phyloP scores from a whole-genome alignment of 1,140 invertebrate species.

The Drosophila saltans region DNA sequence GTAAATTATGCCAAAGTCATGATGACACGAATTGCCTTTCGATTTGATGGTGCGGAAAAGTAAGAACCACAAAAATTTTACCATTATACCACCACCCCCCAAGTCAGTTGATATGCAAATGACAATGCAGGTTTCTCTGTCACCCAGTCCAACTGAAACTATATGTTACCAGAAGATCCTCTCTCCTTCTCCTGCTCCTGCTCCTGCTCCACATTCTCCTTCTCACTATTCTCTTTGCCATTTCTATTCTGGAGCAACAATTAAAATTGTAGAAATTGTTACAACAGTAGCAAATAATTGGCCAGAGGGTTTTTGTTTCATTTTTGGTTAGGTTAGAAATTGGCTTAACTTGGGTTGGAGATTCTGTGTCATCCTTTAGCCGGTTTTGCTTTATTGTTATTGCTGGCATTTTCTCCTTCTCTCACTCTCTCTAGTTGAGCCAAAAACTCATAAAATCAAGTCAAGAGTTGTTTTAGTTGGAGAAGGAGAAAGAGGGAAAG shows the following conservation, averaged over 20 bases:
- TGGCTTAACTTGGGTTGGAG: constrained; percentile 4
- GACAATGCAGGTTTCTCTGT: constrained; percentile 57
- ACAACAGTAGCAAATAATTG: constrained; percentile 64
- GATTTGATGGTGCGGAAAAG: constrained; percentile 78
- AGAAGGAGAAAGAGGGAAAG: constrained; percentile 9
- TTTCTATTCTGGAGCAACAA: constrained; percentile 32
- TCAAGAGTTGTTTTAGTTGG: constrained; percentile 60
- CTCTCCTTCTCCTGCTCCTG: too few relatives aligned
- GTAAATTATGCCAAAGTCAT: constrained; percentile 76
- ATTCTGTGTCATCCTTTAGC: constrained; percentile 33
- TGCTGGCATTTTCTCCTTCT: constrained; percentile 51
- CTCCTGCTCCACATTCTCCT: constrained; percentile 5
- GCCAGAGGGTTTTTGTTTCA: constrained; percentile 26
- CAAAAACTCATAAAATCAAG: constrained; percentile 75
- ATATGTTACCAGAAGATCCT: too few relatives aligned
- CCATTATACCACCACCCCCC: not conserved
- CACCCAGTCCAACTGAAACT: not conserved
- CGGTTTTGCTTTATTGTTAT: constrained; percentile 71
- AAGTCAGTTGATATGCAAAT: constrained; percentile 63
- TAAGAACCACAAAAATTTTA: constrained; percentile 69
- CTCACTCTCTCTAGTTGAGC: constrained; percentile 52
- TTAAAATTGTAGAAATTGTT: constrained; percentile 63
- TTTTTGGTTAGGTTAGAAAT: not conserved
- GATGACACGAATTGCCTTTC: constrained; percentile 54
- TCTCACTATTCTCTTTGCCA: not conserved